Conservation (phyloP, 2,113 vertebrate genomes). For the Calyptommatus sinebrachiatus region DNA sequence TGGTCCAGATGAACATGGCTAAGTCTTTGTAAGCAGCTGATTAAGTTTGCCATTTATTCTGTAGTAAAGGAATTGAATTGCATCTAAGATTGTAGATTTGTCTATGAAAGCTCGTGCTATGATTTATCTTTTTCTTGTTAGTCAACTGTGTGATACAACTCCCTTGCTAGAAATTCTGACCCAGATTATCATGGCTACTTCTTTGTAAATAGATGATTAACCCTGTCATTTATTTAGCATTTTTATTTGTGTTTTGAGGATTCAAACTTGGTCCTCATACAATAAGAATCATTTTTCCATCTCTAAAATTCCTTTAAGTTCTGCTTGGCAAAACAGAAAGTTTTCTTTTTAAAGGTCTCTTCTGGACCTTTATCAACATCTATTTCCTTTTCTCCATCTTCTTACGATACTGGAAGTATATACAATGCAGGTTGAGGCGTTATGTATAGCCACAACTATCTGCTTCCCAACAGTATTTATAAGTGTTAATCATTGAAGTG, state of each 20-base stretch:
- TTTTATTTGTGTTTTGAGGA: too few relatives aligned
- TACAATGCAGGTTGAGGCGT: not conserved
- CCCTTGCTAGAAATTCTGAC: too few relatives aligned
- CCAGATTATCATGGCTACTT: too few relatives aligned
- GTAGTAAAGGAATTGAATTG: not conserved
- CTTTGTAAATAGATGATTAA: not conserved
- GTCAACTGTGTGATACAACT: too few relatives aligned
- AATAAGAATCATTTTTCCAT: too few relatives aligned
- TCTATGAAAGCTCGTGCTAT: too few relatives aligned
- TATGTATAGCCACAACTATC: not conserved
- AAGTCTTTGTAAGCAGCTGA: not conserved
- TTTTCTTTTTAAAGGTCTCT: not conserved
- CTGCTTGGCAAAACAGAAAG: too few relatives aligned
- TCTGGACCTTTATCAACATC: not conserved
- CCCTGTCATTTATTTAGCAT: not conserved
- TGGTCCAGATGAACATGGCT: too few relatives aligned
- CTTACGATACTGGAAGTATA: not conserved
- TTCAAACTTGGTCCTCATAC: too few relatives aligned
- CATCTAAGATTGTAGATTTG: too few relatives aligned
- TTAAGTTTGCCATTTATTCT: not conserved
- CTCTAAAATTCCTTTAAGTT: not conserved
- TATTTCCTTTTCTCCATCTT: not conserved
- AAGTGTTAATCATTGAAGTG: not conserved
- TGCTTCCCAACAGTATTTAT: not conserved
- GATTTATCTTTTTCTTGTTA: too few relatives aligned